Evolutionary conservation across 2,113 vertebrate species (phyloP).

Genomic region (Triplophysa tibetana): DNA sequence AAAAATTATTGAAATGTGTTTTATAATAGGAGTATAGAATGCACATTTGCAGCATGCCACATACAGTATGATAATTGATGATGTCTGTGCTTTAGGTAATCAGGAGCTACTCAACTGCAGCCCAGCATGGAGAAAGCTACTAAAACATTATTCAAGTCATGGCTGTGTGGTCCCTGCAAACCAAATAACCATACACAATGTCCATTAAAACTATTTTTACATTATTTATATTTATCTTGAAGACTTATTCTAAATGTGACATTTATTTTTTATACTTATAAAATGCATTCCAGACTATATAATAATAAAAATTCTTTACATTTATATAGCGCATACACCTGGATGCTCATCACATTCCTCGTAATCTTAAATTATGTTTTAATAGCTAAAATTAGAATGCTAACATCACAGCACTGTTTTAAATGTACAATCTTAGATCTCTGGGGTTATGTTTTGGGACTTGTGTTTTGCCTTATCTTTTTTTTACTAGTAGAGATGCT

Average conservation of each 20-base stretch:
- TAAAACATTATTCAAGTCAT: slow-evolving; percentile 42
- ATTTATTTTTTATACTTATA: too few species aligned
- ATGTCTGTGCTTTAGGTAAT: slow-evolving; percentile 42
- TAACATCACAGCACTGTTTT: too few species aligned
- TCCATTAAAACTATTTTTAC: neutral
- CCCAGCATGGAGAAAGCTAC: slow-evolving; percentile 45
- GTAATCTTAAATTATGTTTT: too few species aligned
- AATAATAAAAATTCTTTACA: too few species aligned
- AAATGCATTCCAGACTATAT: too few species aligned
- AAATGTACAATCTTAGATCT: too few species aligned
- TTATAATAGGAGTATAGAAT: neutral
- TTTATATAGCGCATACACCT: too few species aligned
- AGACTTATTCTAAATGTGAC: neutral
- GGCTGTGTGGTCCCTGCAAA: slow-evolving; percentile 38
- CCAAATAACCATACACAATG: slow-evolving; percentile 3
- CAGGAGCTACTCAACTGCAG: slow-evolving; percentile 42
- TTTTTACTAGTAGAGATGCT: too few species aligned
- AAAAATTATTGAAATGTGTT: neutral
- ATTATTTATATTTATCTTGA: neutral
- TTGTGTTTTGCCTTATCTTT: too few species aligned
- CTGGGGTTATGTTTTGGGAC: too few species aligned
- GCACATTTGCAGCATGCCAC: neutral
- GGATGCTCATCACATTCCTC: too few species aligned
- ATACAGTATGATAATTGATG: neutral
- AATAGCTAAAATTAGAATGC: too few species aligned